phyloP scores from a whole-genome alignment of 2,888 invertebrate species.

The Macrosoma leucophasiata region DNA sequence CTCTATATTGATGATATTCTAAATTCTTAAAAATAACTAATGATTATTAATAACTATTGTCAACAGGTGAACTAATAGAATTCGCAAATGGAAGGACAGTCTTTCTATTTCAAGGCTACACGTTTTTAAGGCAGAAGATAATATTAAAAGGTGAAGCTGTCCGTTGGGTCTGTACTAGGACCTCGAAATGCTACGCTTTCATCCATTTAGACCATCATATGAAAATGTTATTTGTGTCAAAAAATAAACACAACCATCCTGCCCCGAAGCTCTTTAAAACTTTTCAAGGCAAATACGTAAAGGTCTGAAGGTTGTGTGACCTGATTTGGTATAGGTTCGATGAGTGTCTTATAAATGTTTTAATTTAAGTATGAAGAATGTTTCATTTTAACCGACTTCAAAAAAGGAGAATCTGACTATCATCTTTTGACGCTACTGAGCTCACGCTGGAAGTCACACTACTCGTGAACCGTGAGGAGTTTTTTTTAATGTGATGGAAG shows the following conservation, averaged over 20 bases:
- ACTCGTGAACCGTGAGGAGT: too few species aligned
- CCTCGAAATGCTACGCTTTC: conserved; percentile 24
- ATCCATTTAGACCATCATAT: conserved; percentile 26
- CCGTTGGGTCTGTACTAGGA: conserved; percentile 30
- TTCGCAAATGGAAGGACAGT: conserved; percentile 20
- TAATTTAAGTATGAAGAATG: too few species aligned
- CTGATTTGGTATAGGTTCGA: conserved; percentile 3
- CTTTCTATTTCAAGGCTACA: conserved; percentile 22
- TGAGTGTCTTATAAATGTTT: too few species aligned
- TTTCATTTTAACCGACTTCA: too few species aligned
- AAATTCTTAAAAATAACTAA: too few species aligned
- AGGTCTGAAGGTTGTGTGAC: not conserved
- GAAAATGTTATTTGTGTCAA: conserved; percentile 15
- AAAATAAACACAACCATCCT: conserved; percentile 12
- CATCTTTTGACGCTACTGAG: too few species aligned
- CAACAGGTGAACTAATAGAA: conserved; percentile 23
- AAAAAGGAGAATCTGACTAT: too few species aligned
- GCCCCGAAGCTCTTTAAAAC: conserved; percentile 16
- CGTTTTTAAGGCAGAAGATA: conserved; percentile 21
- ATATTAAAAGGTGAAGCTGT: conserved; percentile 18
- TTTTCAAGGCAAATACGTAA: conserved; percentile 12
- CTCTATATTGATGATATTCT: too few species aligned
- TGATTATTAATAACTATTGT: too few species aligned
- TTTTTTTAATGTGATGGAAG: too few species aligned
- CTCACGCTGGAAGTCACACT: too few species aligned